These are phyloP conservation scores for Yoshiicerus persimilis DNA, from an alignment of 1,140 invertebrate genomes.

Conservation along the genomic window DNA sequence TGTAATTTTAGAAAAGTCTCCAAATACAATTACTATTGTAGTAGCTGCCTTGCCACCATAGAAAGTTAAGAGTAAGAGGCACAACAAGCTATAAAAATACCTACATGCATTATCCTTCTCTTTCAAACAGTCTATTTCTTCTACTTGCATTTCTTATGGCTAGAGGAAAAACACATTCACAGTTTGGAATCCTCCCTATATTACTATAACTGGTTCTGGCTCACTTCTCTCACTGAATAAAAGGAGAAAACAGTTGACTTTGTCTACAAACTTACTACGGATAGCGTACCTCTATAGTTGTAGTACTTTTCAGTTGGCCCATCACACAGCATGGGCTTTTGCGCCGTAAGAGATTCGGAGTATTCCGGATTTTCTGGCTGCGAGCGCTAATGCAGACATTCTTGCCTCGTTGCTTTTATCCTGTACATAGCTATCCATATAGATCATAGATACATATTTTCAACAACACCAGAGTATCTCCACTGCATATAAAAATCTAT, in stretches of 20 bases:
- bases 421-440: not conserved
- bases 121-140: not conserved
- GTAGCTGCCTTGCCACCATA: not conserved
- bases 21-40: not conserved
- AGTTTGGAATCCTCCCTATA: not conserved
- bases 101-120: not conserved
- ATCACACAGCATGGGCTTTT: not conserved
- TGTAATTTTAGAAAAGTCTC: not conserved
- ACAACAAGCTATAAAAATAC: not conserved
- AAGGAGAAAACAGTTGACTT: not conserved
- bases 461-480: not conserved
- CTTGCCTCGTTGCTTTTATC: not conserved
- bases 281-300: not conserved
- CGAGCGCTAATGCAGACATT: constrained; percentile 10
- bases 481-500: not conserved
- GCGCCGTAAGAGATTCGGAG: constrained; percentile 10
- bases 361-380: constrained; percentile 5
- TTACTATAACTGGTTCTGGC: not conserved
- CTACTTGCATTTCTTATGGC: too few species aligned
- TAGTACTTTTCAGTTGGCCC: not conserved
- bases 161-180: too few species aligned
- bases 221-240: not conserved
- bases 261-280: not conserved
- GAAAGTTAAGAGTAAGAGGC: not conserved
- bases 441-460: not conserved